A percentile compares a stretch with the other conserved stretches of the same genome.
Conservation (phyloP, 2,888 invertebrate genomes). For the Mythimna loreyi region DNA sequence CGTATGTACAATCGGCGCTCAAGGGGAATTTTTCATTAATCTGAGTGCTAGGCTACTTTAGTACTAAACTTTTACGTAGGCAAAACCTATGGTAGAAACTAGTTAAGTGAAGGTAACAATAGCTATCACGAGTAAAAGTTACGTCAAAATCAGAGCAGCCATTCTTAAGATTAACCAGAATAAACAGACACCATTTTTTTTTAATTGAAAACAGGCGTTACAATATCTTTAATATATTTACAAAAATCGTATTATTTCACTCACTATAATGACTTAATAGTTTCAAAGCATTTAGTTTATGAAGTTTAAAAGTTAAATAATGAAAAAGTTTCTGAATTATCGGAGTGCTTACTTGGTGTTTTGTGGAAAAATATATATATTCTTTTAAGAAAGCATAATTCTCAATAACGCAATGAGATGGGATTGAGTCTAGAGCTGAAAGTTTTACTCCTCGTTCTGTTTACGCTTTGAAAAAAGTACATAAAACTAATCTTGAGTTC, state of each 20-base stretch:
- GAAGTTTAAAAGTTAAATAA: conserved; percentile 30
- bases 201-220: no score
- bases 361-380: conserved; percentile 16
- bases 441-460: conserved; percentile 63
- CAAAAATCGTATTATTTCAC: conserved; percentile 16
- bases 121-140: no score
- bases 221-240: background rate
- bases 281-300: conserved; percentile 13
- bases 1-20: no score
- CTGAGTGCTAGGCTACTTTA: no score
- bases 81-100: no score
- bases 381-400: conserved; percentile 42
- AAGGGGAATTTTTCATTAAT: no score
- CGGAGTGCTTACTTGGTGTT: conserved; percentile 30
- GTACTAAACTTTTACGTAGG: no score
- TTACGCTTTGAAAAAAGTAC: conserved; percentile 64
- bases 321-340: conserved; percentile 27
- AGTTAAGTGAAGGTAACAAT: no score
- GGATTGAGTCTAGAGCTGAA: conserved; percentile 58
- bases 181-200: no score
- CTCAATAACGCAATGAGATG: conserved; percentile 53
- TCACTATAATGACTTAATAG: conserved; percentile 29
- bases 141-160: no score
- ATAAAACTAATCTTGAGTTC: conserved; percentile 68
- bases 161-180: no score